Evolutionary conservation across 1,140 invertebrate genomes (phyloP), one percentile per base, ranked within the genome.

Genomic region (Pogonognathellus flavescens): DNA sequence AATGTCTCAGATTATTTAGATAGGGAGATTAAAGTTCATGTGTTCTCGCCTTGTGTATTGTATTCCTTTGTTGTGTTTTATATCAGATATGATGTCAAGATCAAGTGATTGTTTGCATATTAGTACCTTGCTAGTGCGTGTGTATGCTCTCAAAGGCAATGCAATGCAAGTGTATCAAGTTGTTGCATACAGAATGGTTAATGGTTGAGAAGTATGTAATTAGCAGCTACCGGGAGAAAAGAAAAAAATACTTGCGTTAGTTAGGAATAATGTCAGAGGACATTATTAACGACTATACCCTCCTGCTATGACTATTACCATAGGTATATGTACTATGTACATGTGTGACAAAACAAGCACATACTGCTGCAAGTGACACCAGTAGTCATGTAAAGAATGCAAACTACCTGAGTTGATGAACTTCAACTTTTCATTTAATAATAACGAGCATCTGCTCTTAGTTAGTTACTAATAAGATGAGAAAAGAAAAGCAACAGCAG

Each of bases 71-170:
- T 76, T 76, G 11, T 49, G n/a, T 49, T 76, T 76, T 8, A 14
- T 14, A 57, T 49, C 16, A 49, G 70, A 76, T 76, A 50, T 50
- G 70, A 76, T 76, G 70, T 76, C 70, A 76, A 76, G 70, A 76
- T 76, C 11, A 76, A 76, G 70, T 76, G 25, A 76, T 76, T 76
- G 70, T 76, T 76, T 76, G 70, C 41, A 50, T 76, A 76, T 76
- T 76, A 76, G 70, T 49, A 49, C 5, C 31, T 41, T 41, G 31
- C 49, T 76, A 31, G 70, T 76, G 70, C 70, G 70, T 76, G 70
- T 16, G 14, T 76, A 8, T n/a, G 70, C 31, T 41, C 31, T 6
- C 31, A 41, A 41, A 41, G 31, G 31, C 31, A 41, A 41, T 41
- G 6, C 6, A 41, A 41, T 6, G 31, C 31, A 41, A 6, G 31